Evolutionary conservation across 2,797 vertebrate species (phyloP), one percentile per base, ranked within the genome.

Genomic region (Xerus rutilus): DNA sequence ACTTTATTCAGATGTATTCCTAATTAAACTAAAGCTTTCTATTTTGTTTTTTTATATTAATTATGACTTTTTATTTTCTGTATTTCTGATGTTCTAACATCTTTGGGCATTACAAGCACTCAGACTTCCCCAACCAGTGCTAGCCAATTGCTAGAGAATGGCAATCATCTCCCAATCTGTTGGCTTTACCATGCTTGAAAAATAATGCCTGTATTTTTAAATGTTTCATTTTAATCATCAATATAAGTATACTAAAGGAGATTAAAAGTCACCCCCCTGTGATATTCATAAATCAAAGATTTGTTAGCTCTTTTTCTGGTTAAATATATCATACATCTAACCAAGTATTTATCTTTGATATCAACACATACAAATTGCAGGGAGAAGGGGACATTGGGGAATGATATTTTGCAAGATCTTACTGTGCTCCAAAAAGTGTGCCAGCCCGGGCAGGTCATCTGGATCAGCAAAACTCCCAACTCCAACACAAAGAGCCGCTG

Each of bases 401-500:
- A 96, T 95, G 70, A 70, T 92, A 97, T 93, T 96, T 96, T 93
- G 96, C 73, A 97, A 97, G 95, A 99, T 97, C 99, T 98, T 99
- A 99, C 99, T 99, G 97, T 99, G 99, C 95, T 99, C 99, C 98
- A 99, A 99, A 98, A 99, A 99, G 98, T 99, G 99, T 87, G 99
- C 99, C 94, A 99, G 99, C 97, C 99, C 99, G 0, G 99, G 99
- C 32, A 99, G 99, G 97, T 99, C 99, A 79, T 99, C 99, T 0
- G 99, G 99, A 98, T 99, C 99, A 95, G 99, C 99, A 98, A 99
- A 99, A 98, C 99, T 99, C 97, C 99, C 99, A 59, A 99, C 99
- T 67, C 98, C 98, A 97, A 99, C 98, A 96, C 99, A 99, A 74
- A 99, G 99, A 82, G 99, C 99, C 49, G 99, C 99, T 35, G 99